Percentiles rank a stretch among this genome's conserved stretches.
These are phyloP conservation scores for Montipora capitata DNA, from an alignment of 92 coral and sea anemone genomes.

Conservation along the genomic window DNA sequence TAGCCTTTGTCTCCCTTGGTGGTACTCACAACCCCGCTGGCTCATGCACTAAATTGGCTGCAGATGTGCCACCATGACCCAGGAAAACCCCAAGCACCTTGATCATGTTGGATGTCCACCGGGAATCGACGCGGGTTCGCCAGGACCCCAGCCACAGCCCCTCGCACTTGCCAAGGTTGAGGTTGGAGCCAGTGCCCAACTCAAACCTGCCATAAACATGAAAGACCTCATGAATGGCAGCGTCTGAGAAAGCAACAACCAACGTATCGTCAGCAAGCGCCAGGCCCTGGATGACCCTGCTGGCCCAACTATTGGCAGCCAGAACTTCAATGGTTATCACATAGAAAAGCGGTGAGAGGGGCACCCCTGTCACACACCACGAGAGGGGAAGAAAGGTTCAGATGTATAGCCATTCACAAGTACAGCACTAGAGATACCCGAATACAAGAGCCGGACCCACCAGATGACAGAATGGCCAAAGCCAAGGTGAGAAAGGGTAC, in stretches of 20 bases:
- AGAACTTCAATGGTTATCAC: too few species aligned
- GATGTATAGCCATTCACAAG: background rate
- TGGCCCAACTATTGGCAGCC: too few species aligned
- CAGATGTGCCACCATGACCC: background rate
- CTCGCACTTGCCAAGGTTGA: background rate
- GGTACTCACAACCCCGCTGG: constrained; percentile 33
- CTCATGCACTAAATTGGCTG: background rate
- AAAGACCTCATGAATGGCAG: background rate
- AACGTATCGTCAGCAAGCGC: too few species aligned
- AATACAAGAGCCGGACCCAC: background rate
- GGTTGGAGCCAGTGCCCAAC: background rate
- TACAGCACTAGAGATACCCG: background rate
- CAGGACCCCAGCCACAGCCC: background rate
- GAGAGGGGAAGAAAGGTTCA: too few species aligned
- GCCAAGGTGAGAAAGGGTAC: background rate
- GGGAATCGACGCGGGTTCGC: background rate
- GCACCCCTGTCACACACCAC: too few species aligned
- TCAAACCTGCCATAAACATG: background rate
- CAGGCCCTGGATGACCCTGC: too few species aligned
- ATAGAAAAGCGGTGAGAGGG: too few species aligned
- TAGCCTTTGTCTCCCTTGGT: constrained; percentile 30
- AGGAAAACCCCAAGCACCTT: background rate
- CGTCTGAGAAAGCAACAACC: background rate
- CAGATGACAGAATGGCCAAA: background rate
- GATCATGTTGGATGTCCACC: background rate